Base-by-base conservation (phyloP, 2,888 invertebrate species). In the Tetanocera ferruginea region DNA sequence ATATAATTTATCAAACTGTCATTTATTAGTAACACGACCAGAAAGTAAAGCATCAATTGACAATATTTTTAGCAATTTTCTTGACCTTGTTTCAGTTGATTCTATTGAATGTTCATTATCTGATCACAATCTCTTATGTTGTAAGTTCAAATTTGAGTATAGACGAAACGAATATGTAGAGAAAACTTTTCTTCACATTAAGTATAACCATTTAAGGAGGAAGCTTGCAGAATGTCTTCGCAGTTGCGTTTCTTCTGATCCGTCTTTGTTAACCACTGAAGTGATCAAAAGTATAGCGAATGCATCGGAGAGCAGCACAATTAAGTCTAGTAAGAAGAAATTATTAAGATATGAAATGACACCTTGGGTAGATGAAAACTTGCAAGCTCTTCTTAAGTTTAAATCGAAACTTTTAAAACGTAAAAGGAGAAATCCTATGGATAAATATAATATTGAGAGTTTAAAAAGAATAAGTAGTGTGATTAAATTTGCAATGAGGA, bases 41-140 rank as follows among this genome's bases (percentile, higher is more conserved):
- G 34, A 28, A 49, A 51, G 31, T 62, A n/a, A 57, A 49, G 69
- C 57, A 23, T 76, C 69, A 49, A 69, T 76, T 60, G 67, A 76
- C 37, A 76, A 76, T 25, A 60, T 70, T 37, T 76, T 52, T 49
- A 76, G 49, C 31, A 31, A 31, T 31, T 31, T 31, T 31, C 31
- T 5, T 31, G 31, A 31, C 31, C 31, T 31, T 31, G 6, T 60
- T 37, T 19, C 31, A 60, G 57, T 60, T 28, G 69, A 76, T 70
- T 19, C 69, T 17, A 31, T 76, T 25, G 43, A 70, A 19, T 60
- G 17, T 19, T n/a, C 19, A 25, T 60, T 76, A 37, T 67, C 67
- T 43, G 69, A 76, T 70, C 76, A 76, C 52, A 69, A 76, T 69
- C 28, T 76, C 25, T 23, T 76, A 31, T 60, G 34, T n/a, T 70